Base-by-base conservation (phyloP, 2,888 invertebrate species). In the Graphium colonna region DNA sequence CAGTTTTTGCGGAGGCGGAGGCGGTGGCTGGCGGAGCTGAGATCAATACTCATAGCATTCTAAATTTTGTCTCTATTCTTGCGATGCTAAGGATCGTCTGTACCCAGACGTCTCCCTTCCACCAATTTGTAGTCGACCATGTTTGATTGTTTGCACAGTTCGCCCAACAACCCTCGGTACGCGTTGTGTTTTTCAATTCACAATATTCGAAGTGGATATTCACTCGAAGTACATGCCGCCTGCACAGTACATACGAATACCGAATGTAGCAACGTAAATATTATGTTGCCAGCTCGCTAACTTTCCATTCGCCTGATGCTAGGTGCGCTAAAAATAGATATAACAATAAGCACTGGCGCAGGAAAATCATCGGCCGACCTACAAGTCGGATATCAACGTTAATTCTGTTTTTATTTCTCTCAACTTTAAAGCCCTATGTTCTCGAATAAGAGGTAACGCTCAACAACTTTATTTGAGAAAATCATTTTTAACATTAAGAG, bases 271-370 rank as follows among this genome's bases (percentile, higher is more conserved):
- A 63, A 61, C 61, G 68, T 71, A 67, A 68, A 71, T 72, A 75
- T 62, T 59, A 58, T 69, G 73, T 79, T 82, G 79, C 82, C 79
- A 81, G 76, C 75, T 76, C 77, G 79, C 76, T 79, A 77, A 82
- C 85, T 85, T 86, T 86, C 84, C 83, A 85, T 79, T 85, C 76
- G 79, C 72, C 69, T 75, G 73, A 72, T 73, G 73, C 71, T 75
- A 71, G 65, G 65, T 73, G 69, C 63, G 77, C 81, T 84, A 82
- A 79, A 85, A 82, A 84, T 85, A 85, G 77, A 74, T 68, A 64
- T 71, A 69, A 79, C 75, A 77, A 77, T 79, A 74, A 74, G 71
- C 72, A 73, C 67, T 64, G 21, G 70, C 54, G 75, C 78, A 74
- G 69, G 70, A 71, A 69, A 76, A 75, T 73, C 69, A 74, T 76